phyloP scores from a whole-genome alignment of 2,113 vertebrate genomes.

The Ophthalmolycus amberensis region DNA sequence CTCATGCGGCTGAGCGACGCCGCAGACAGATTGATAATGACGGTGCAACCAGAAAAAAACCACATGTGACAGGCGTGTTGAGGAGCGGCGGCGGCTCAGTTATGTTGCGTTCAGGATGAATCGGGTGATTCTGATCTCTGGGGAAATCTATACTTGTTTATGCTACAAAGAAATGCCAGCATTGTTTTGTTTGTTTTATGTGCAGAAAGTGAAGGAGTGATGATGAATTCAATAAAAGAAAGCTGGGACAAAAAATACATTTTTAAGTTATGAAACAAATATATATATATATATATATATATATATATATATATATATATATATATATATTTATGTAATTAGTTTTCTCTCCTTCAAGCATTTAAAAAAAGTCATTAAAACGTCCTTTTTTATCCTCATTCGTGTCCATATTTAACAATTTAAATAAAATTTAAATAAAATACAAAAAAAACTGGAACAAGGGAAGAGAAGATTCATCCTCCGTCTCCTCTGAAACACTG shows the following conservation, averaged over 20 bases:
- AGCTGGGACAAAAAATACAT: background rate
- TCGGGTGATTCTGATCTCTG: conserved; percentile 15
- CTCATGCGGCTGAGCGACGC: conserved; percentile 36
- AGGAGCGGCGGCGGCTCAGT: background rate
- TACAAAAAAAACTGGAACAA: conserved; percentile 16
- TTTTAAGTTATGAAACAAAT: background rate
- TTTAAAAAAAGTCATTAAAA: background rate
- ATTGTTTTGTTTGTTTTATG: background rate
- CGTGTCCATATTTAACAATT: background rate
- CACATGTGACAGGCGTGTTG: conserved; percentile 55
- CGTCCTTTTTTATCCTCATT: background rate
- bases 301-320: too few relatives aligned
- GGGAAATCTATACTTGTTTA: conserved; percentile 33
- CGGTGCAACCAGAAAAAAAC: conserved; percentile 46
- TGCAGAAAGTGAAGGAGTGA: background rate
- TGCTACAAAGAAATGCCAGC: background rate
- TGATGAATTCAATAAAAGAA: background rate
- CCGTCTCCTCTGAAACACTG: conserved; percentile 5
- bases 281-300: background rate
- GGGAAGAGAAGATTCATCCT: background rate
- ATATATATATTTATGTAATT: background rate
- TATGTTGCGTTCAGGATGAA: background rate
- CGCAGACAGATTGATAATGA: conserved; percentile 62
- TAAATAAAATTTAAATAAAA: conserved; percentile 18
- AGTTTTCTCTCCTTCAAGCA: background rate